Evolutionary conservation across 2,113 vertebrate species (phyloP), one percentile per base, ranked within the genome.

Genomic region (Pao palembangensis): DNA sequence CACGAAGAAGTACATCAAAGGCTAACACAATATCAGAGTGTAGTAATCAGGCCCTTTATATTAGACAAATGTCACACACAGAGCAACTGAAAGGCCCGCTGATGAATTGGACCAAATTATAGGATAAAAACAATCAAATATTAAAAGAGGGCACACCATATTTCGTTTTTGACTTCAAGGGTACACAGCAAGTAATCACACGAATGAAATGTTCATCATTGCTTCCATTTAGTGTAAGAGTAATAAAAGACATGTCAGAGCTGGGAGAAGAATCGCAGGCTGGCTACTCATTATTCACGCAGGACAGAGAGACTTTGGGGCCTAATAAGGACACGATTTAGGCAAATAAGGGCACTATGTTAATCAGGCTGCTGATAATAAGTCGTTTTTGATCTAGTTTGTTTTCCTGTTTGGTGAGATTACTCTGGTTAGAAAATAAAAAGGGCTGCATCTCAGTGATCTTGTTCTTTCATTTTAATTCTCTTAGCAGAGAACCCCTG

Each of bases 41-140:
- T 83, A 59, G 71, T 87, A 89, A 90, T 80, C 76, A 86, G 84
- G 66, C 79, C 85, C 81, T 84, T 61, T 55, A 67, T 71, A 88
- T 87, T 73, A 86, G 66, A 87, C 84, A 76, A 85, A 86, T 85
- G 87, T 88, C 89, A 88, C 72, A 72, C 79, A 76, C 71, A 56
- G 56, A 63, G 78, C 63, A 80, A 91, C 88, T 87, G 80, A 92
- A 85, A 85, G 85, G 66, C 74, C 67, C 75, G 75, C 86, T 92
- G 90, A 92, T 87, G 86, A 91, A 92, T 92, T 91, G 91, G 89
- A 90, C 56, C 51, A 91, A 92, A 92, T 92, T 90, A 89, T 67
- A 67, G 43, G 67, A 76, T 75, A 88, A 53, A 90, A 91, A 88
- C 82, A 85, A 91, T 92, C 84, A 92, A 91, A 92, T 91, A 92